These are phyloP conservation scores for Nyctalus aviator DNA, from an alignment of 2,797 vertebrate genomes.

Conservation along the genomic window DNA sequence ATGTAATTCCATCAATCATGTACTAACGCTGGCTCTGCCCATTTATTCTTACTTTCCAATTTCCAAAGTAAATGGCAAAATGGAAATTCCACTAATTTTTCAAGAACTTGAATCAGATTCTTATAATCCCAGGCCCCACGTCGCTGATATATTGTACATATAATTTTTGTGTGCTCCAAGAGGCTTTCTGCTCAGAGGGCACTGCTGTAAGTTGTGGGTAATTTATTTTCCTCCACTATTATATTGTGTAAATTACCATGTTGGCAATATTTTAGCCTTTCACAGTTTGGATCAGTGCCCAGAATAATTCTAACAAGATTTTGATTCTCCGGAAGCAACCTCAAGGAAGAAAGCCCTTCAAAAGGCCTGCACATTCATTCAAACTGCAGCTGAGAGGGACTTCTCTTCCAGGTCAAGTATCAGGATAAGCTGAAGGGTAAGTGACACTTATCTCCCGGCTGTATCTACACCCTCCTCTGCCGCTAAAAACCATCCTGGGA, in stretches of 20 bases:
- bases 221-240: conserved; percentile 79
- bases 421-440: conserved; percentile 59
- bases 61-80: conserved; percentile 74
- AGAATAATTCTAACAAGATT: conserved; percentile 81
- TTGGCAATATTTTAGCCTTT: conserved; percentile 82
- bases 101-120: conserved; percentile 70
- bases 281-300: conserved; percentile 80
- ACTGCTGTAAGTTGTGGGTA: conserved; percentile 75
- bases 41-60: conserved; percentile 72
- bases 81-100: conserved; percentile 79
- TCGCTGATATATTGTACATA: conserved; percentile 74
- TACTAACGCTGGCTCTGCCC: background rate
- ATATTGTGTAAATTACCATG: conserved; percentile 77
- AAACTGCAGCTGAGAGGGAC: conserved; percentile 47
- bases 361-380: conserved; percentile 68
- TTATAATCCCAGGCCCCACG: conserved; percentile 55
- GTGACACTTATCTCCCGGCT: conserved; percentile 51
- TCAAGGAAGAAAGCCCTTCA: conserved; percentile 70
- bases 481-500: background rate
- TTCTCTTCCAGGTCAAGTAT: conserved; percentile 59
- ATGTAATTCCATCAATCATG: conserved; percentile 25
- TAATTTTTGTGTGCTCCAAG: conserved; percentile 75
- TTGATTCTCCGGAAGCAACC: conserved; percentile 67
- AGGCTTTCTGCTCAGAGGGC: conserved; percentile 74
- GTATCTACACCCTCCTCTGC: background rate